Base-by-base conservation (phyloP, 2,888 invertebrate species). In the Euplexia lucipara region DNA sequence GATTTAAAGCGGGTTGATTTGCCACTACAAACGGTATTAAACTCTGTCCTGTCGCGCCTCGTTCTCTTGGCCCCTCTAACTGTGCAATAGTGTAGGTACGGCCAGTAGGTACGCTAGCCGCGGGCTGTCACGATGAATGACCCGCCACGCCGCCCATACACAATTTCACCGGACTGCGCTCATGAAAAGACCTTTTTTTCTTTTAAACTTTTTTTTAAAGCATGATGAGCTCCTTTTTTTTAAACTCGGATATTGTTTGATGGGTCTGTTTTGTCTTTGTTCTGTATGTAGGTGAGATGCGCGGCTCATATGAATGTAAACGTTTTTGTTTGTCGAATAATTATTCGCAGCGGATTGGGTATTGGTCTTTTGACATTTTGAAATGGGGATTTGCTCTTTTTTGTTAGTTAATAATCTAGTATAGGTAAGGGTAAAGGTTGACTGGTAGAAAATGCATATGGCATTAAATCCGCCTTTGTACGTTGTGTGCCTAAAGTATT, bases 61-160 rank as follows among this genome's bases (percentile, higher is more conserved):
- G 16, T 8, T 1, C 2, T 1, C 1, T 1, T 69, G 71, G 82
- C 8, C 16, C 7, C 52, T 54, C 60, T 69, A 71, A 3, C 32
- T 35, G 41, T 62, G 75, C 70, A 61, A 84, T 86, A 83, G 83
- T 78, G 72, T 82, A 80, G 80, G 84, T 87, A 88, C 86, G 87
- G 88, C 87, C 91, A 89, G 90, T 90, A 89, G 89, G 91, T 89
- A 88, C 88, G 85, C 85, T 51, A 86, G 93, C 94, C 93, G 60
- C 80, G 75, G 94, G 95, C 91, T 78, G 90, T 94, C 95, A 95
- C 95, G 95, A 94, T 90, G 90, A 89, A 90, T 86, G 92, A 90
- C 87, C 91, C 80, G 88, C 83, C 83, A 82, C 80, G 83, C 89
- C 89, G 91, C 90, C 92, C 92, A 90, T 91, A 90, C 88, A 92